Evolutionary conservation across 92 coral and sea anemone genomes (phyloP).

Genomic region (Parazoanthus atlanticus): DNA sequence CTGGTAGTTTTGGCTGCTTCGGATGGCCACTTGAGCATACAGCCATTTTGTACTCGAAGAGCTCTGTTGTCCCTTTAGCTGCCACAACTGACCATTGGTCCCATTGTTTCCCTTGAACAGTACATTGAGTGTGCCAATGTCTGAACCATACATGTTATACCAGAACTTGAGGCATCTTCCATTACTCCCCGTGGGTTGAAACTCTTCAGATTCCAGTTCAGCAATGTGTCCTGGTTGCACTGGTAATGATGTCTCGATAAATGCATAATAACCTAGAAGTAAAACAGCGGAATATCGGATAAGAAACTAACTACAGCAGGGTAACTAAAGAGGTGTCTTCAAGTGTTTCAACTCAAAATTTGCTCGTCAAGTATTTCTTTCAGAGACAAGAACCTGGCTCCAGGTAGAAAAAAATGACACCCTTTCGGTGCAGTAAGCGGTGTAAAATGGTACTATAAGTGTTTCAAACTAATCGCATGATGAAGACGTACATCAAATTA

Average conservation of each 20-base stretch:
- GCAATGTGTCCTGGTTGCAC: slow-evolving; percentile 78
- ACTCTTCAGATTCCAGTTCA: slow-evolving; percentile 80
- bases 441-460: no score
- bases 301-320: no score
- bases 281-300: neutral
- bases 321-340: no score
- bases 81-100: slow-evolving; percentile 78
- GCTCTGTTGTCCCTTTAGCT: slow-evolving; percentile 63
- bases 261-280: slow-evolving; percentile 79
- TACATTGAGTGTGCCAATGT: slow-evolving; percentile 76
- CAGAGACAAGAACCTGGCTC: no score
- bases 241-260: slow-evolving; percentile 88
- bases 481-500: no score
- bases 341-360: no score
- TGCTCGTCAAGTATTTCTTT: no score
- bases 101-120: slow-evolving; percentile 65
- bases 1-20: slow-evolving; percentile 74
- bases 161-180: slow-evolving; percentile 97
- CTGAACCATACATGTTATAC: slow-evolving; percentile 87
- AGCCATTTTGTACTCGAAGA: slow-evolving; percentile 54
- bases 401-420: no score
- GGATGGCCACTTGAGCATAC: slow-evolving; percentile 89
- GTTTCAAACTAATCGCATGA: no score
- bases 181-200: slow-evolving; percentile 87
- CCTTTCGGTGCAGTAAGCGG: no score